Evolutionary conservation across 2,797 vertebrate species (phyloP).

Genomic region (Scomberomorus guttatus): DNA sequence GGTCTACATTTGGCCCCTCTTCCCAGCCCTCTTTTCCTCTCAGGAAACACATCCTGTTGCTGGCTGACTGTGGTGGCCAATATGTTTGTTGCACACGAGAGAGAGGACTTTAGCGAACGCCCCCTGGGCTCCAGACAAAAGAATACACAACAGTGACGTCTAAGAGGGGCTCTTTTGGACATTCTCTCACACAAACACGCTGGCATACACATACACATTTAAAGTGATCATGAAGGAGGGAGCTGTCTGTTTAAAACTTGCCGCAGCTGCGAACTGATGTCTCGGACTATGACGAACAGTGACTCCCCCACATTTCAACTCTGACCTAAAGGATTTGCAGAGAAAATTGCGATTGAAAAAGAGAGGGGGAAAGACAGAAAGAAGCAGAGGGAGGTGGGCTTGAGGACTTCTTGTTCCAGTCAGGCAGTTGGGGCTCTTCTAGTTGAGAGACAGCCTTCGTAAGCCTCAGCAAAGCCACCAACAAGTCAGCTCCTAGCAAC

Average conservation of each 20-base stretch:
- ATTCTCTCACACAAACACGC: conserved; percentile 64
- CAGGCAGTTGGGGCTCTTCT: conserved; percentile 43
- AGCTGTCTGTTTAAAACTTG: conserved; percentile 48
- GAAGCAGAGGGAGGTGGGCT: conserved; percentile 63
- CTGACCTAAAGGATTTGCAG: conserved; percentile 73
- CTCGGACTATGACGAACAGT: conserved; percentile 52
- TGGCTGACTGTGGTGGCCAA: conserved; percentile 85
- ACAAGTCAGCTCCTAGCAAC: conserved; percentile 36
- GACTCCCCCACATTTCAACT: conserved; percentile 70
- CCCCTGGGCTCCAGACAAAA: conserved; percentile 82
- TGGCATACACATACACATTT: conserved; percentile 48
- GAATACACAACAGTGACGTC: conserved; percentile 79
- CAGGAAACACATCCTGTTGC: conserved; percentile 99
- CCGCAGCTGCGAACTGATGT: conserved; percentile 52
- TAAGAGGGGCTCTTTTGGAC: conserved; percentile 66
- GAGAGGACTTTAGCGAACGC: conserved; percentile 74
- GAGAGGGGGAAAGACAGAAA: conserved; percentile 38
- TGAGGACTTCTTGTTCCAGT: conserved; percentile 65
- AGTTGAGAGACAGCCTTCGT: conserved; percentile 38
- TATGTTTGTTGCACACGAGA: conserved; percentile 87
- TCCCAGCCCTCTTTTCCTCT: conserved; percentile 89
- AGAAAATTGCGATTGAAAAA: conserved; percentile 25
- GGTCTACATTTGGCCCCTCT: conserved; percentile 81
- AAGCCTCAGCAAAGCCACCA: conserved; percentile 46
- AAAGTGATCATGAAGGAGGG: conserved; percentile 54